Evolutionary conservation across 2,888 invertebrate genomes (phyloP).

Genomic region (Agrochola macilenta): DNA sequence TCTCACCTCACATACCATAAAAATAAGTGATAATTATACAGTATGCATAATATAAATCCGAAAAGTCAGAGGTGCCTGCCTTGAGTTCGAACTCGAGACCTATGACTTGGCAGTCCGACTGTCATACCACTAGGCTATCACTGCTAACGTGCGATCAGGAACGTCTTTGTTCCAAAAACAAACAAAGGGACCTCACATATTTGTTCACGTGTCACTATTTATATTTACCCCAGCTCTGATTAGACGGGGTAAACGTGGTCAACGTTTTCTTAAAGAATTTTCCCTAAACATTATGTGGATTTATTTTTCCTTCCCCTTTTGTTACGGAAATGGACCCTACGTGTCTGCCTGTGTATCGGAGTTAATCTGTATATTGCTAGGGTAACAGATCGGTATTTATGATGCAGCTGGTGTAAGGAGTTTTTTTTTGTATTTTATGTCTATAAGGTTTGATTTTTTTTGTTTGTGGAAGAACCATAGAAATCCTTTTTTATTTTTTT

Average conservation of each 20-base stretch:
- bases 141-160: no score
- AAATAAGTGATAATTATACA: no score
- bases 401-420: not conserved
- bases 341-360: constrained; percentile 49
- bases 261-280: constrained; percentile 61
- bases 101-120: no score
- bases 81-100: no score
- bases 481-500: no score
- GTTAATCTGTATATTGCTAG: constrained; percentile 57
- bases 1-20: no score
- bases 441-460: not conserved
- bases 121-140: no score
- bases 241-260: constrained; percentile 42
- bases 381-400: constrained; percentile 38
- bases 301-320: constrained; percentile 58
- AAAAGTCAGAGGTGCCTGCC: no score
- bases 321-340: constrained; percentile 62
- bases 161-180: no score
- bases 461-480: no score
- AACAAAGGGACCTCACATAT: constrained; percentile 33
- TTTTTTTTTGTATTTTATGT: not conserved
- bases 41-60: no score
- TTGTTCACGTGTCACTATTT: constrained; percentile 36
- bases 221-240: constrained; percentile 50
- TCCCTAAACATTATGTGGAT: constrained; percentile 58